A percentile compares a stretch with the other conserved stretches of the same genome.
phyloP scores from a whole-genome alignment of 2,888 invertebrate genomes.

The Tromatobia lineatoria region DNA sequence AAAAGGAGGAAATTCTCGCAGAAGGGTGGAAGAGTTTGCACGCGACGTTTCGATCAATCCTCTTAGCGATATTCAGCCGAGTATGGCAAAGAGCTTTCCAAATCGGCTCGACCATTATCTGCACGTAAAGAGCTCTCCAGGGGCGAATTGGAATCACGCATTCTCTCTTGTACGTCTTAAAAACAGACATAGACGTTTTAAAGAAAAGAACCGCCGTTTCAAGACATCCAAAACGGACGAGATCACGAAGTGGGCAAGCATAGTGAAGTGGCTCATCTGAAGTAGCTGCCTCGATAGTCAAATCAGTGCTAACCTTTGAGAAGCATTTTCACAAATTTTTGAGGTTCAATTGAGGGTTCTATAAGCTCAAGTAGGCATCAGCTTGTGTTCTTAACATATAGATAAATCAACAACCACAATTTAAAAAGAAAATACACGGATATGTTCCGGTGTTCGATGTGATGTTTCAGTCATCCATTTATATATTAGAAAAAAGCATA shows the following conservation, averaged over 20 bases:
- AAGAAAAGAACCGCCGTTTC: slow-evolving; percentile 6
- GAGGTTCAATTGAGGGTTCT: no score
- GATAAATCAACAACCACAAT: no score
- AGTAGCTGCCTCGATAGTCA: no score
- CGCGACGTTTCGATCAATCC: slow-evolving; percentile 79
- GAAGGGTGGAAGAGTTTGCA: slow-evolving; percentile 64
- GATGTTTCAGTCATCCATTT: no score
- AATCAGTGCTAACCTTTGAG: no score
- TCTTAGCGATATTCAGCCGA: slow-evolving; percentile 69
- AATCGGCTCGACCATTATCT: slow-evolving; percentile 70
- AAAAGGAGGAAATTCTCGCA: slow-evolving; percentile 27
- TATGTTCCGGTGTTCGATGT: no score
- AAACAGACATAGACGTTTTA: slow-evolving; percentile 4
- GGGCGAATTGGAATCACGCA: slow-evolving; percentile 33
- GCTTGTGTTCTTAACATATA: no score
- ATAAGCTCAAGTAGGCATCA: no score
- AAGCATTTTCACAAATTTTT: no score
- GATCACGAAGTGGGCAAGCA: background rate
- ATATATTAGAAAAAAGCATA: no score
- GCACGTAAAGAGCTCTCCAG: slow-evolving; percentile 68
- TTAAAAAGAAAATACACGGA: no score
- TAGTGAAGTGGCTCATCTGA: background rate
- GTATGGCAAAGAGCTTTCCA: slow-evolving; percentile 48
- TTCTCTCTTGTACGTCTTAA: background rate
- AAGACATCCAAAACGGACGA: slow-evolving; percentile 7